Percentiles rank a stretch among this genome's conserved stretches.
phyloP scores from a whole-genome alignment of 2,113 vertebrate species.

The Osmerus mordax region DNA sequence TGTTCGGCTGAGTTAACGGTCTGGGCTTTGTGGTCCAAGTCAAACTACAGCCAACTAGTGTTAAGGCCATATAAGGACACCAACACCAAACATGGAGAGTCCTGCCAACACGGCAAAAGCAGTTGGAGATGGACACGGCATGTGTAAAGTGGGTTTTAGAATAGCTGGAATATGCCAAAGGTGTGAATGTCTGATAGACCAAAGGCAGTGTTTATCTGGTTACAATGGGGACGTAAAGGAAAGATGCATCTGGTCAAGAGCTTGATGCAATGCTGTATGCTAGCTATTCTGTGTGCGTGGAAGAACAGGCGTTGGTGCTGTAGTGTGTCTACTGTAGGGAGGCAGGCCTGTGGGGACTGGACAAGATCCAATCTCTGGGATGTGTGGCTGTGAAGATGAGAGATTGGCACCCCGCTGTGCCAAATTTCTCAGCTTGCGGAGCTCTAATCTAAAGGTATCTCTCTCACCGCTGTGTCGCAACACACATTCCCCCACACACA shows the following conservation, averaged over 20 bases:
- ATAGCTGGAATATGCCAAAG: no score
- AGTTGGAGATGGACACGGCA: neutral
- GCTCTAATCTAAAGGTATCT: conserved; percentile 28
- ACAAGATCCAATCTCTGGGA: conserved; percentile 42
- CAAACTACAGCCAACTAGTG: conserved; percentile 16
- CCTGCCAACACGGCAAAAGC: neutral
- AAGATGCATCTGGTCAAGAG: no score
- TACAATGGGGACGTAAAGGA: no score
- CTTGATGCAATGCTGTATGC: no score
- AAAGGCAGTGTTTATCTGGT: no score
- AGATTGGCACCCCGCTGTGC: conserved; percentile 39
- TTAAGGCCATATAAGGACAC: neutral
- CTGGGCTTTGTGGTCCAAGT: conserved; percentile 18
- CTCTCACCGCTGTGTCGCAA: conserved; percentile 13
- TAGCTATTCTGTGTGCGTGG: no score
- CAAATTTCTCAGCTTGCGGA: conserved; percentile 37
- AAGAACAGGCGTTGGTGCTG: no score
- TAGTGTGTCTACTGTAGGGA: neutral
- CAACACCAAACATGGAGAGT: neutral
- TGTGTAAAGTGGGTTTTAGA: no score
- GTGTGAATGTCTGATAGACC: no score
- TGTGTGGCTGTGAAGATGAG: conserved; percentile 29
- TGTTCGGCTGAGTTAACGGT: conserved; percentile 11
- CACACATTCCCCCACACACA: conserved; percentile 11
- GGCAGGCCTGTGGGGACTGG: conserved; percentile 4